Base-by-base conservation (phyloP, 2,113 vertebrate species). In the Willisornis vidua region DNA sequence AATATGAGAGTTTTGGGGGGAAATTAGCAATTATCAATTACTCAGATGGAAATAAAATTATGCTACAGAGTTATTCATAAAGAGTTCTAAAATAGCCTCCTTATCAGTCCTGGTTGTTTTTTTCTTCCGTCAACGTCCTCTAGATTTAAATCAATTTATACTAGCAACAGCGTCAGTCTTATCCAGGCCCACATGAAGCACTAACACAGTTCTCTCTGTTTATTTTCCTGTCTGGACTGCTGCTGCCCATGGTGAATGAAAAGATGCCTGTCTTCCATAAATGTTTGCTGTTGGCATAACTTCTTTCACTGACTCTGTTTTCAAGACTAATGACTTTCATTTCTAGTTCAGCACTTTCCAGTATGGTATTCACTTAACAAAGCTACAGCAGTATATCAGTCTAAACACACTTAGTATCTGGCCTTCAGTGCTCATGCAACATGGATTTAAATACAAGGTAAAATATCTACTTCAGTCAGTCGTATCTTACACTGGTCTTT, bases 201-300 rank as follows among this genome's bases (percentile, higher is more conserved):
- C 58, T 82, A 89, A 94, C 76, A 92, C 16, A 85, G 90, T 58
- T 75, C 72, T 76, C 75, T 87, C 86, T 95, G 95, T 94, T 93
- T 90, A 86, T 85, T 95, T 90, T 95, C 49, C 86, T 73, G 52
- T 89, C 90, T 93, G 93, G 73, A 65, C 49, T 79, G 73, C 83
- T 95, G 86, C 96, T 89, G 86, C 73, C 49, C 37, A 46, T 12
- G 46, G 68, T 76, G 66, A 92, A 95, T 95, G 83, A 96, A 96
- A 94, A 94, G 93, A 76, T 70, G 83, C 43, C 28, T 92, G 90
- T 93, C 43, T 94, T 62, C 48, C 68, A 74, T 37, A 90, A 93
- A 86, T 39, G 18, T 63, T 20, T 94, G 63, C 76, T 86, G 51
- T 63, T 90, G 77, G 65, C 59, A 7, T 65, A 94, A 86, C 85